Conservation (phyloP, 1,140 invertebrate species). For the Spodoptera litura region DNA sequence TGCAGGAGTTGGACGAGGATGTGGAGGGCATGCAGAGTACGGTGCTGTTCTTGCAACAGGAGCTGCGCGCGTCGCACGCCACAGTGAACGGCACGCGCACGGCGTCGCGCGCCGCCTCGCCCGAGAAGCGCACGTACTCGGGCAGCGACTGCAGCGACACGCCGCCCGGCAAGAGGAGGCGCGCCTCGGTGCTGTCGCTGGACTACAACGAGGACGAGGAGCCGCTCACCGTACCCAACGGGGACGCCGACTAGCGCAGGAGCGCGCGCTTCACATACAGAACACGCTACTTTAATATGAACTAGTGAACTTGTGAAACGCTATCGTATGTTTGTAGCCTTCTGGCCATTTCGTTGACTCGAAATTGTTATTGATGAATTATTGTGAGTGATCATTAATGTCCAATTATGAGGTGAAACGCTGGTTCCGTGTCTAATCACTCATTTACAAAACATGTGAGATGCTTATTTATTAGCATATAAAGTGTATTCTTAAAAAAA, state of each 20-base stretch:
- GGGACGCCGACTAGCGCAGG: conserved; percentile 80
- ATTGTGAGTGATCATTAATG: conserved; percentile 65
- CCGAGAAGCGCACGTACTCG: conserved; percentile 84
- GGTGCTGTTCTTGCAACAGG: conserved; percentile 97
- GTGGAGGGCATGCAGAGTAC: conserved; percentile 99
- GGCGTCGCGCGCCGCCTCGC: conserved; percentile 51
- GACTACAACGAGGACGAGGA: conserved; percentile 91
- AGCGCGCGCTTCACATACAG: conserved; percentile 57
- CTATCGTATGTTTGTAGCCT: conserved; percentile 51
- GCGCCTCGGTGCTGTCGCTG: conserved; percentile 89
- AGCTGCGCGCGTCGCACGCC: conserved; percentile 90
- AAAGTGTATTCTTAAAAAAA: conserved; percentile 69
- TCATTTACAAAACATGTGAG: conserved; percentile 56
- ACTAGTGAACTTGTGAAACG: conserved; percentile 64
- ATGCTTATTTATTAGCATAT: conserved; percentile 69
- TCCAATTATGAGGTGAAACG: conserved; percentile 51
- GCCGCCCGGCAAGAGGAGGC: conserved; percentile 87
- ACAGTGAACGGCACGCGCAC: conserved; percentile 69
- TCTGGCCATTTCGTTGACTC: conserved; percentile 60
- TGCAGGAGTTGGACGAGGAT: conserved; percentile 98
- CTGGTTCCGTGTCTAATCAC: conserved; percentile 57
- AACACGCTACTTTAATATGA: conserved; percentile 60
- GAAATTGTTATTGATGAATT: conserved; percentile 59
- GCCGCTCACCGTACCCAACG: conserved; percentile 81
- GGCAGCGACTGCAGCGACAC: conserved; percentile 82